Conservation (phyloP, 2,888 invertebrate species). For the Drosophila aldrichi region DNA sequence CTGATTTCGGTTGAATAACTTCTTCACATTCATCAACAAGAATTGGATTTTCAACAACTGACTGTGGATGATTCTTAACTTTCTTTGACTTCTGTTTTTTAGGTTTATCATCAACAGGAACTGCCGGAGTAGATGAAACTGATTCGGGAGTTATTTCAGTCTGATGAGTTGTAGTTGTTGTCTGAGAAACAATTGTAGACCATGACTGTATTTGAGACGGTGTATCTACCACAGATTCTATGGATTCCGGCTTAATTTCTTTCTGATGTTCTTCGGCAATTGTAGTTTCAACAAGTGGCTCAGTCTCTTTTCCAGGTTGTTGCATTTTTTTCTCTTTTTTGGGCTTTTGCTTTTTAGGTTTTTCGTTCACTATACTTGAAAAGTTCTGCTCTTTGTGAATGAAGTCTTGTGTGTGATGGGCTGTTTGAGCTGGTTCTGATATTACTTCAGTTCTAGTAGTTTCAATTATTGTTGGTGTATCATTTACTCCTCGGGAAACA, state of each 20-base stretch:
- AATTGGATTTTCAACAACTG: background rate
- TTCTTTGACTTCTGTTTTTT: constrained; percentile 41
- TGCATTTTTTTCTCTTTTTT: constrained; percentile 38
- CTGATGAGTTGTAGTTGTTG: constrained; percentile 18
- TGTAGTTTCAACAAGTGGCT: background rate
- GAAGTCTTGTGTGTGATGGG: constrained; percentile 5
- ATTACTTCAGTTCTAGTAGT: background rate
- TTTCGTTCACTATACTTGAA: constrained; percentile 13
- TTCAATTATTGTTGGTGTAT: constrained; percentile 15
- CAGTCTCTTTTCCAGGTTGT: background rate
- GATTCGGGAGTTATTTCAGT: constrained; percentile 1
- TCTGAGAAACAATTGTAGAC: constrained; percentile 63
- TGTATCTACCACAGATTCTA: background rate
- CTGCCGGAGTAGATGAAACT: background rate
- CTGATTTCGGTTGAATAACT: background rate
- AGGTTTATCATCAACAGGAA: background rate
- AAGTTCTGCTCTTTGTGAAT: constrained; percentile 17
- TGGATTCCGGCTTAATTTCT: background rate
- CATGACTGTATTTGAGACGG: constrained; percentile 37
- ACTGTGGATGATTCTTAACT: constrained; percentile 33
- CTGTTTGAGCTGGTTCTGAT: background rate
- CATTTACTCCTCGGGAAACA: constrained; percentile 39
- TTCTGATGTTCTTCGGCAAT: background rate
- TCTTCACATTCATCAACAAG: constrained; percentile 3
- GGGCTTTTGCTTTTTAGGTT: constrained; percentile 29